These are phyloP conservation scores for Eupithecia exiguata DNA, from an alignment of 2,888 invertebrate species.

Conservation along the genomic window DNA sequence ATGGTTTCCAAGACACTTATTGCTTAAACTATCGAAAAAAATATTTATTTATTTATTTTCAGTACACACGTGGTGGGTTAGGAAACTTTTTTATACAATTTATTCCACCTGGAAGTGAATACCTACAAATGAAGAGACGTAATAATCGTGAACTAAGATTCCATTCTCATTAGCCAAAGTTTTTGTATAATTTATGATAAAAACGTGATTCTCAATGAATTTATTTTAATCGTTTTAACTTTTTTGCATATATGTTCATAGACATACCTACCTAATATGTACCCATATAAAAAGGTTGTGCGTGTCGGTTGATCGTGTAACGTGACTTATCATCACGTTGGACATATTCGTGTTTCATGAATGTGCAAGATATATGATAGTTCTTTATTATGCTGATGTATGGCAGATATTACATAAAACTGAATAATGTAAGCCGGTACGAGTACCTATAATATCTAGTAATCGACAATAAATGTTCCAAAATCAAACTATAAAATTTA, in stretches of 20 bases:
- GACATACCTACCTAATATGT: background rate
- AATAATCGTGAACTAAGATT: background rate
- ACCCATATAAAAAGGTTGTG: constrained; percentile 24
- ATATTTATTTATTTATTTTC: background rate
- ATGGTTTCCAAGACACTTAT: background rate
- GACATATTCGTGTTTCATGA: constrained; percentile 27
- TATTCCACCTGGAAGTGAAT: background rate
- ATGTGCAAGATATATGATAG: constrained; percentile 28
- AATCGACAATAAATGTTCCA: background rate
- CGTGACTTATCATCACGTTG: constrained; percentile 44
- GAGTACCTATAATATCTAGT: background rate
- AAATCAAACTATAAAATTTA: background rate
- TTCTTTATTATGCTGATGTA: background rate
- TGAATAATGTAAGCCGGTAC: background rate
- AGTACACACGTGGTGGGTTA: too few relatives aligned
- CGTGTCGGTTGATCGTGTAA: constrained; percentile 31
- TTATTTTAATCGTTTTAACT: background rate
- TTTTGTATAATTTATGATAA: constrained; percentile 20
- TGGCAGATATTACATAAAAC: background rate
- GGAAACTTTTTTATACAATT: background rate
- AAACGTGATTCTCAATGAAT: constrained; percentile 19
- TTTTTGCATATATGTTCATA: background rate
- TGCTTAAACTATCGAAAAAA: background rate
- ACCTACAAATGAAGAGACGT: background rate
- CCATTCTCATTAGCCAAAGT: background rate